phyloP scores from a whole-genome alignment of 2,113 vertebrate genomes.

The Orientallactaga bullata region DNA sequence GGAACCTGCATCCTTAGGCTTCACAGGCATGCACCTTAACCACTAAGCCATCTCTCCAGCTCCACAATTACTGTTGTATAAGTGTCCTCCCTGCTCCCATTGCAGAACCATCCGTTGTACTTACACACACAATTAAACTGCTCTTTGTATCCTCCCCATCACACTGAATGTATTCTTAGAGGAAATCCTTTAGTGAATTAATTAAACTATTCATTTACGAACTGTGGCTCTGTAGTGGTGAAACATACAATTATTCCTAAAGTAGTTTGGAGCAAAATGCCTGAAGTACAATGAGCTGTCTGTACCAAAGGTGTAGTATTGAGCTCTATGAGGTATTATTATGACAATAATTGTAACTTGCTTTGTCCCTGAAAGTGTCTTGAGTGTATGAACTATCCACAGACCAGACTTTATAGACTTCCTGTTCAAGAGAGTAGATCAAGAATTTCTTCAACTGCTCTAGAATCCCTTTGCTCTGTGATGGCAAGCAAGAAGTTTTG shows the following conservation, averaged over 20 bases:
- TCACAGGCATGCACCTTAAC: too few species aligned
- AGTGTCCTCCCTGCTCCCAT: background rate
- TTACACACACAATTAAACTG: background rate
- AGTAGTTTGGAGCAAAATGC: background rate
- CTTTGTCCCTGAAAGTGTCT: background rate
- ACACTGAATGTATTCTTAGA: background rate
- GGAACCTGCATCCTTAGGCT: too few species aligned
- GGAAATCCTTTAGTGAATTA: background rate
- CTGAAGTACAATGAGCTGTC: background rate
- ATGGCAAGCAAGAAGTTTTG: background rate
- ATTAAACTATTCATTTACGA: background rate
- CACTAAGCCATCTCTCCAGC: too few species aligned
- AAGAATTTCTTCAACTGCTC: background rate
- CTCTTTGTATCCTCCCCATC: background rate
- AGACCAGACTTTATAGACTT: background rate
- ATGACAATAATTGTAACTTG: background rate
- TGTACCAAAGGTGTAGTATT: background rate
- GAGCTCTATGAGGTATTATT: background rate
- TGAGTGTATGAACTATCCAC: background rate
- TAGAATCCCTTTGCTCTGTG: background rate
- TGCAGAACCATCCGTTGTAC: background rate
- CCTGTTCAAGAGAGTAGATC: constrained; percentile 4
- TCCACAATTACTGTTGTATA: too few species aligned
- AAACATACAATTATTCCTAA: background rate
- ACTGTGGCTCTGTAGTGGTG: background rate